phyloP scores from a whole-genome alignment of 2,888 invertebrate genomes.

The Phalangium opilio region DNA sequence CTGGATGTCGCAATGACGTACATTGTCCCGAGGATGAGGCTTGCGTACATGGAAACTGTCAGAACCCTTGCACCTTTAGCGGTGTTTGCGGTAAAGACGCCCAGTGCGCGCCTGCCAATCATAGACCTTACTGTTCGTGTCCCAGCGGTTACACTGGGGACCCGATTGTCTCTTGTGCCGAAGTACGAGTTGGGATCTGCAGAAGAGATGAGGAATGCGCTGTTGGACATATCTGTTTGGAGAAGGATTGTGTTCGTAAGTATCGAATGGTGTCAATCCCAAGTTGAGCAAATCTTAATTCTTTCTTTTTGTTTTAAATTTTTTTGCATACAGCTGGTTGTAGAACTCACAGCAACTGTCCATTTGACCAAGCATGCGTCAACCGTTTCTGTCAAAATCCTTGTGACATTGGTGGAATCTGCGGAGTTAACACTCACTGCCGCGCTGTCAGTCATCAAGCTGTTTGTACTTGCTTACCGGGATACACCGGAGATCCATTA shows the following conservation, averaged over 20 bases:
- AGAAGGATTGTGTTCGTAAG: constrained; percentile 20
- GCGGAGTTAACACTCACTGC: constrained; percentile 49
- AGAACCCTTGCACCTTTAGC: constrained; percentile 52
- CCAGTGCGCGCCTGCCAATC: constrained; percentile 60
- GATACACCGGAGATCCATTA: constrained; percentile 52
- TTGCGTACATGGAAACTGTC: constrained; percentile 64
- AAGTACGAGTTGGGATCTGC: constrained; percentile 15
- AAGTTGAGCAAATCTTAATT: neutral
- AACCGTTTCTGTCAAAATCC: constrained; percentile 62
- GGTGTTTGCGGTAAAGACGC: constrained; percentile 65
- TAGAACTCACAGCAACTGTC: constrained; percentile 64
- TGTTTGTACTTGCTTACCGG: constrained; percentile 72
- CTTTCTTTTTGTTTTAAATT: no score
- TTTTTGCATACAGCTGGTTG: constrained; percentile 35
- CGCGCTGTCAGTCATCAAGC: constrained; percentile 47
- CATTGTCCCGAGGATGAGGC: constrained; percentile 66
- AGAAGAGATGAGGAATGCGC: constrained; percentile 36
- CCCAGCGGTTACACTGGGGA: constrained; percentile 69
- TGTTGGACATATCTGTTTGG: constrained; percentile 28
- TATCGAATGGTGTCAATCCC: no score
- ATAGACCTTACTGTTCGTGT: constrained; percentile 60
- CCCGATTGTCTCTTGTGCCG: constrained; percentile 32
- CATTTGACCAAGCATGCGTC: constrained; percentile 60
- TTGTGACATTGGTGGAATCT: constrained; percentile 41
- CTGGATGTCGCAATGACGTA: constrained; percentile 51